Evolutionary conservation across 2,797 vertebrate species (phyloP), one percentile per base, ranked within the genome.

Genomic region (Pipistrellus nathusii): DNA sequence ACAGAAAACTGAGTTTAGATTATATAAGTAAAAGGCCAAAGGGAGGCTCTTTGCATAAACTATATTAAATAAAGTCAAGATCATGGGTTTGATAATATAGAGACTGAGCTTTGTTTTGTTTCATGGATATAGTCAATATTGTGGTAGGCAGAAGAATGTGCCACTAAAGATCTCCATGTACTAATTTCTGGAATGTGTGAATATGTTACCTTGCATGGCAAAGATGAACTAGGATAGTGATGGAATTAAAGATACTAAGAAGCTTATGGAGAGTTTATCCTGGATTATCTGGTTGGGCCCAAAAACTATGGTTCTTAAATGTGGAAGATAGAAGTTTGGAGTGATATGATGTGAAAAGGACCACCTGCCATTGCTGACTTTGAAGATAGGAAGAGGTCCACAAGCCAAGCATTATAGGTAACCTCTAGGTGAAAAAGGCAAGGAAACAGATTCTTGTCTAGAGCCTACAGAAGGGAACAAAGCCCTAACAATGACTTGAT

Each of bases 1-100:
- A 68, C 25, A 92, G 27, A 90, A 41, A 92, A 84, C 27, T 90
- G 38, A 53, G 23, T 41, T 92, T 62, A 57, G 38, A 83, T 53
- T 83, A 44, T 0, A 44, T 38, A 93, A 62, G 18, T n/a, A 59
- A 76, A 38, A 62, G 41, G 23, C 9, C 64, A 77, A 66, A 89
- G 25, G 32, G 59, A 83, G 5, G 38, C 12, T 59, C 55, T 92
- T 35, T 35, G 51, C 11, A 75, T 64, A 53, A 86, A 75, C 32
- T 53, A 12, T 17, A 46, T 82, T 88, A 76, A 85, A 84, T 57
- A 76, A 87, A 62, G 11, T 84, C 53, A 71, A 84, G 55, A 76
- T 78, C 64, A 68, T 38, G 51, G 46, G 9, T 46, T 84, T 91
- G 30, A 68, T 46, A 15, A 46, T 25, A 87, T 1, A 87, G 15